phyloP scores from a whole-genome alignment of 2,113 vertebrate species.

The Synodontis membranacea region DNA sequence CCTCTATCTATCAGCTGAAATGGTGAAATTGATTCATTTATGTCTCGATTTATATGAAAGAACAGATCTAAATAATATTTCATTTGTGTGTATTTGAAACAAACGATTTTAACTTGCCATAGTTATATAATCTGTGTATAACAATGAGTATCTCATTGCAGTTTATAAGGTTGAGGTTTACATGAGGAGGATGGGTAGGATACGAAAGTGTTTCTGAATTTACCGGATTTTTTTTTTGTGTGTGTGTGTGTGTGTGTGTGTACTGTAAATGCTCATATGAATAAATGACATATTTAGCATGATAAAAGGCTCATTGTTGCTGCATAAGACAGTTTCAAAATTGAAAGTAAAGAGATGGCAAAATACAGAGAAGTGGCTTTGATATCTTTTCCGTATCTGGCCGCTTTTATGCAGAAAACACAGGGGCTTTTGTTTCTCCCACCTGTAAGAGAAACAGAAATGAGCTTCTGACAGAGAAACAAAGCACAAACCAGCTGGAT shows the following conservation, averaged over 20 bases:
- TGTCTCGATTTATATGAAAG: not conserved
- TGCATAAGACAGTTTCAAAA: not conserved
- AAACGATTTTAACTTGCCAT: no score
- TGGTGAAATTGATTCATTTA: no score
- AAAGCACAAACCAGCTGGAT: constrained; percentile 25
- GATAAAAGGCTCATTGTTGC: not conserved
- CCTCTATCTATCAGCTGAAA: no score
- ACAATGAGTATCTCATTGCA: not conserved
- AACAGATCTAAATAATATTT: not conserved
- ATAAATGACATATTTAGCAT: not conserved
- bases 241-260: not conserved
- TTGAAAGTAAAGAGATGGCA: not conserved
- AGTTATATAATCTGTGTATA: no score
- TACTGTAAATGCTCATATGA: not conserved
- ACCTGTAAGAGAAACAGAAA: not conserved
- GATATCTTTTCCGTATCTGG: not conserved
- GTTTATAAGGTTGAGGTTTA: not conserved
- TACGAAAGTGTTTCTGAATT: not conserved
- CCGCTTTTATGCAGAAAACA: constrained; percentile 15
- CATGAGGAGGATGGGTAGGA: not conserved
- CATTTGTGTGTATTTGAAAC: not conserved
- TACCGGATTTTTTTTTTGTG: not conserved
- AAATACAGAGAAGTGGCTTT: not conserved
- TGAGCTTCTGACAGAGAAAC: not conserved
- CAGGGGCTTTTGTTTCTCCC: constrained; percentile 1